Evolutionary conservation across 1,140 invertebrate genomes (phyloP).

Genomic region (Micrasema minimum): DNA sequence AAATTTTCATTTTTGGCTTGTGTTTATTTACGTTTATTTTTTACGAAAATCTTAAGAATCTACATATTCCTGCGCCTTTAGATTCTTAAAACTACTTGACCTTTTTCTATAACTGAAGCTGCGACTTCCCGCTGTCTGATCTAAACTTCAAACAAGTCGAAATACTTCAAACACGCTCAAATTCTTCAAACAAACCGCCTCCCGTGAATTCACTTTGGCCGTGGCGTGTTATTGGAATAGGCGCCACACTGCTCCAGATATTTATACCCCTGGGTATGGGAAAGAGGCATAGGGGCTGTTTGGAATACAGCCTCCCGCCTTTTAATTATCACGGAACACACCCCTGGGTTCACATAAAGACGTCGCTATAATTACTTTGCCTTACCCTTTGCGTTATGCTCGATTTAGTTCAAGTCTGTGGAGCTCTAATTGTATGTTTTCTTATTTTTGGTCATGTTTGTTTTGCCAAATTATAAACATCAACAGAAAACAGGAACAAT

Average conservation of each 20-base stretch:
- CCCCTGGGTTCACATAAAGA: slow-evolving; percentile 44
- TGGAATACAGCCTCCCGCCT: slow-evolving; percentile 25
- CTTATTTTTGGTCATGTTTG: too few species aligned
- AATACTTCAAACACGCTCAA: slow-evolving; percentile 28
- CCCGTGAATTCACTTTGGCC: slow-evolving; percentile 25
- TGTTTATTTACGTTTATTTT: too few species aligned
- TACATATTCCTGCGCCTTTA: too few species aligned
- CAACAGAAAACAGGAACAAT: too few species aligned
- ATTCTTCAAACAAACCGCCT: slow-evolving; percentile 29
- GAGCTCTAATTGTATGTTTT: too few species aligned
- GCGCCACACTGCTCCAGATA: slow-evolving; percentile 27
- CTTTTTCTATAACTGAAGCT: slow-evolving; percentile 5
- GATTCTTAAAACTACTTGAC: too few species aligned
- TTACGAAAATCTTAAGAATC: too few species aligned
- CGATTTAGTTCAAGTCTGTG: too few species aligned
- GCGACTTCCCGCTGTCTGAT: slow-evolving; percentile 41
- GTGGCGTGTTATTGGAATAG: slow-evolving; percentile 38
- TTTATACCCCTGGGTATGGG: too few species aligned
- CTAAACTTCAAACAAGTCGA: slow-evolving; percentile 38
- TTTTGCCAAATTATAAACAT: too few species aligned
- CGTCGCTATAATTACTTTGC: slow-evolving; percentile 45
- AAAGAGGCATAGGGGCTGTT: slow-evolving; percentile 9
- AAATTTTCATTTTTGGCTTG: too few species aligned
- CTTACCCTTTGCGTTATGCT: too few species aligned
- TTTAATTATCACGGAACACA: slow-evolving; percentile 51